Evolutionary conservation across 2,888 invertebrate species (phyloP), one percentile per base, ranked within the genome.

Genomic region (Criorhina ranunculi): DNA sequence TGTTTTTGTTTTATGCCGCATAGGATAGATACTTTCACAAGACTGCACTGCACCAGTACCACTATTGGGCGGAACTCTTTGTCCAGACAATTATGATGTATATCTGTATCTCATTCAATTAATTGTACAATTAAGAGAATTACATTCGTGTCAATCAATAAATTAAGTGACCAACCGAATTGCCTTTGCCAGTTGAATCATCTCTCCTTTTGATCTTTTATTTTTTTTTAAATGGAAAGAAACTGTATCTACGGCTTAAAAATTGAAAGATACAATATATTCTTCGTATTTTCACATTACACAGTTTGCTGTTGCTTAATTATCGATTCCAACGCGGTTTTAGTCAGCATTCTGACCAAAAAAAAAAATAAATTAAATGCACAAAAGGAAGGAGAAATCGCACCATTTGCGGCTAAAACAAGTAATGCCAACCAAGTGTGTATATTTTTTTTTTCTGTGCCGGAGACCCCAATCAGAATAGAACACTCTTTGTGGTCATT

Each of bases 401-500:
- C 77, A 19, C 80, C 57, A 40, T 73, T 78, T 75, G 73, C 53
- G 59, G 66, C 66, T 60, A 46, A 64, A 72, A 44, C 67, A 37
- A 69, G 46, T 66, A 70, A 66, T 78, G 42, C 67, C 62, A 55
- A n/a, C 37, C 42, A 44, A 53, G 42, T 60, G 49, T 44, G 12
- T 51, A 6, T 80, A 8, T 17, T 55, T 60, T 46, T 40, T 31
- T 51, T 66, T 60, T 67, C 62, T 78, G 67, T 78, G 42, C 72
- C 67, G 72, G 55, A 82, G 83, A 78, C 83, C 83, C 73, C 83
- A 83, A 85, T 85, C 70, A 70, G 79, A 80, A 85, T 85, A 70
- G 85, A 85, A 80, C n/a, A n/a, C 44, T 82, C 72, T 78, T 78
- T 62, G 83, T 80, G 85, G 80, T 85, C 85, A 85, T 76, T 79